Evolutionary conservation across 2,888 invertebrate species (phyloP).

Genomic region (Cephonodes hylas): DNA sequence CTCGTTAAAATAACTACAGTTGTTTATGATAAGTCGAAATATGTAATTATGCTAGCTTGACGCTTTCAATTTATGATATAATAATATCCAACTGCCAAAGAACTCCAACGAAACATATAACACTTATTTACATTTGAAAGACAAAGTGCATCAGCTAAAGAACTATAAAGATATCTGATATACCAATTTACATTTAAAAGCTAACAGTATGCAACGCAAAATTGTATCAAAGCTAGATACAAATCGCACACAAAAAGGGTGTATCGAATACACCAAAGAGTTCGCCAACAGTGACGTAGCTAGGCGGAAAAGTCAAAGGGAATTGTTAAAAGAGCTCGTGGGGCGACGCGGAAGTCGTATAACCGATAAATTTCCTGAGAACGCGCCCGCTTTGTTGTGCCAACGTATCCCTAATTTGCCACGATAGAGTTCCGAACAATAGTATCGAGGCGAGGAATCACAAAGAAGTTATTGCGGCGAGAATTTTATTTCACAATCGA

Average conservation of each 20-base stretch:
- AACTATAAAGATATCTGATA: too few relatives aligned
- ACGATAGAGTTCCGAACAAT: conserved; percentile 42
- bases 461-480: conserved; percentile 3
- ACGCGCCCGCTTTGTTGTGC: conserved; percentile 41
- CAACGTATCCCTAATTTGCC: conserved; percentile 46
- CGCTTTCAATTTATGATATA: too few relatives aligned
- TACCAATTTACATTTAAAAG: too few relatives aligned
- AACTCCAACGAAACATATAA: too few relatives aligned
- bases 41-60: too few relatives aligned
- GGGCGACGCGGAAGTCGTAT: conserved; percentile 47
- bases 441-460: conserved; percentile 5
- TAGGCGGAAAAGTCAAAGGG: neutral
- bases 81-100: too few relatives aligned
- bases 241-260: neutral
- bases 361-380: conserved; percentile 56
- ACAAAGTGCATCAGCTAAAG: too few relatives aligned
- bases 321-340: neutral
- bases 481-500: neutral
- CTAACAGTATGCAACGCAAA: neutral
- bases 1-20: too few relatives aligned
- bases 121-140: too few relatives aligned
- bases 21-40: too few relatives aligned
- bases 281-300: neutral
- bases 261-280: neutral
- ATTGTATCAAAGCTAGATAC: neutral